Conservation (phyloP, 2,888 invertebrate species). For the Acanthosepion esculentum region DNA sequence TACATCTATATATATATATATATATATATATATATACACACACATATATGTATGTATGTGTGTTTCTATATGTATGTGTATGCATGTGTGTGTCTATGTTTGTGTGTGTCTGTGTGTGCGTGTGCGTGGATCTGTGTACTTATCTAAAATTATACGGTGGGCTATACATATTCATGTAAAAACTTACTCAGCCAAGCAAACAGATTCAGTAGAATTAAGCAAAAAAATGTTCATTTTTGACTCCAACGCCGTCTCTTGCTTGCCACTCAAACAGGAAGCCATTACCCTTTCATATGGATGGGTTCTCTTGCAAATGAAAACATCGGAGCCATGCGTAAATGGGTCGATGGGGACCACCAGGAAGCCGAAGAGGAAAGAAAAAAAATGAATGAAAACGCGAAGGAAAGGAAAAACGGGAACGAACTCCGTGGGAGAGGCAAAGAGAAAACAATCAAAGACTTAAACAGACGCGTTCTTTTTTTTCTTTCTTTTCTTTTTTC, state of each 20-base stretch:
- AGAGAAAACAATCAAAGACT: neutral
- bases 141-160: too few species aligned
- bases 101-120: too few species aligned
- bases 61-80: neutral
- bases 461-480: neutral
- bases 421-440: neutral
- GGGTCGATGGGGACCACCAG: slow-evolving; percentile 11
- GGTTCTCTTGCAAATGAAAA: slow-evolving; percentile 3
- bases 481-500: neutral
- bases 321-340: slow-evolving; percentile 33
- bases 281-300: slow-evolving; percentile 33
- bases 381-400: neutral
- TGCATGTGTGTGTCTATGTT: too few species aligned
- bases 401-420: neutral
- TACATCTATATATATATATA: too few species aligned
- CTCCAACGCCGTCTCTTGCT: neutral
- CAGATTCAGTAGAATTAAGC: neutral
- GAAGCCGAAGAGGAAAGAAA: neutral
- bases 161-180: too few species aligned
- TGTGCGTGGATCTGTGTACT: too few species aligned
- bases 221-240: neutral
- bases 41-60: too few species aligned
- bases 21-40: too few species aligned
- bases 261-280: neutral
- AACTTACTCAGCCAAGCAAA: neutral